A percentile compares a stretch with the other conserved stretches of the same genome.
phyloP scores from a whole-genome alignment of 35 echinoderm and acorn worm genomes.

The Amphiura filiformis region DNA sequence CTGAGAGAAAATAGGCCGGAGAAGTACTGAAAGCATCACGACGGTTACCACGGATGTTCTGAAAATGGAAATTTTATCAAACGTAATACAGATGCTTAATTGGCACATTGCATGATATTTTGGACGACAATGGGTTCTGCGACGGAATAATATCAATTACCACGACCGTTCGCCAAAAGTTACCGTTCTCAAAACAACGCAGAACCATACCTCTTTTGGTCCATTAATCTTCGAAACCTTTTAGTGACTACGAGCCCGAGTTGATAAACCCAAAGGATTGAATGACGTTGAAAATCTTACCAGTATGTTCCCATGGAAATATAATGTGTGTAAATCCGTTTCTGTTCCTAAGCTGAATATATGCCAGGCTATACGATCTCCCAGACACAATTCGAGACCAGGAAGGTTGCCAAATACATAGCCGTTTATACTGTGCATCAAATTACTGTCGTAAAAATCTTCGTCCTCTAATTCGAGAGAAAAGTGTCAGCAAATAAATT shows the following conservation, averaged over 20 bases:
- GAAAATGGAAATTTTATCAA: no score
- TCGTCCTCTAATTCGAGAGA: constrained; percentile 52
- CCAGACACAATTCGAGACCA: constrained; percentile 60
- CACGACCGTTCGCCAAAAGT: no score
- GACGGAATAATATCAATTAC: no score
- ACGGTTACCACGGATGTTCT: constrained; percentile 48
- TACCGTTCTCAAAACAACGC: no score
- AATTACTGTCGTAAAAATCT: constrained; percentile 67
- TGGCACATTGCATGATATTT: no score
- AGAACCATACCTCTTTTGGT: no score
- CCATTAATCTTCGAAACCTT: no score
- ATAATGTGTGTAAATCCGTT: constrained; percentile 79
- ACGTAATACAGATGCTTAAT: no score
- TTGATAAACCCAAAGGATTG: no score
- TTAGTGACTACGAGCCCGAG: no score
- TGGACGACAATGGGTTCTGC: no score
- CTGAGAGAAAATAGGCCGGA: constrained; percentile 62
- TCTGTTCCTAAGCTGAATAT: constrained; percentile 81
- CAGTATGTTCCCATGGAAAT: constrained; percentile 83
- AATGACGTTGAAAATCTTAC: no score
- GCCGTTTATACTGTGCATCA: constrained; percentile 74
- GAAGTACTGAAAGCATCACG: constrained; percentile 57
- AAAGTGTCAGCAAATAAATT: neutral
- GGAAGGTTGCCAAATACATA: constrained; percentile 83
- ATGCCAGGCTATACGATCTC: constrained; percentile 83